phyloP scores from a whole-genome alignment of 2,113 vertebrate genomes.

The Hydropotes inermis region DNA sequence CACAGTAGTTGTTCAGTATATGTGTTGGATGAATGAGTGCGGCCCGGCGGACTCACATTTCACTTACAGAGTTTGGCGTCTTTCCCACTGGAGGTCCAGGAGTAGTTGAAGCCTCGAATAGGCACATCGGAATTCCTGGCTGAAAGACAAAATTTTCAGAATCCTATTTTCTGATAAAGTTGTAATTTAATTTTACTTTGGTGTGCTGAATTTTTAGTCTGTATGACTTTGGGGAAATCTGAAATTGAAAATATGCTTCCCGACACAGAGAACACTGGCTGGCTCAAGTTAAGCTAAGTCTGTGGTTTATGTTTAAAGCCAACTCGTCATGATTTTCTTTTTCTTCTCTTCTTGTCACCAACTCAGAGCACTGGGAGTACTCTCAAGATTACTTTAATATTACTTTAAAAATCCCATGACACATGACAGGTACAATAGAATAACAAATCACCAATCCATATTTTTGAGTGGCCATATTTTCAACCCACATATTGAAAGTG shows the following conservation, averaged over 20 bases:
- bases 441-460: background rate
- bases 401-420: background rate
- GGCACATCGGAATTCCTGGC: constrained; percentile 2
- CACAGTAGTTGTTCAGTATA: background rate
- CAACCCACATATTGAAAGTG: too few species aligned
- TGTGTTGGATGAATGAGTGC: background rate
- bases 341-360: background rate
- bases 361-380: background rate
- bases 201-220: constrained; percentile 27
- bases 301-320: constrained; percentile 3
- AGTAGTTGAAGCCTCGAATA: background rate
- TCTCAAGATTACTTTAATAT: background rate
- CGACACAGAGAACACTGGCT: background rate
- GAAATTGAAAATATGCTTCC: background rate
- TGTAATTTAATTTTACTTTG: constrained; percentile 33
- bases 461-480: background rate
- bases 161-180: background rate
- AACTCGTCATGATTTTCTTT: background rate
- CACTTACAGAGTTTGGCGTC: constrained; percentile 8
- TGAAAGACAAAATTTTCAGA: constrained; percentile 69
- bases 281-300: background rate
- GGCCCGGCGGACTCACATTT: background rate
- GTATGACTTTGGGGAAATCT: constrained; percentile 14
- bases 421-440: constrained; percentile 4
- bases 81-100: background rate